These are phyloP conservation scores for Drosophila mayri DNA, from an alignment of 1,140 invertebrate species.

Conservation along the genomic window DNA sequence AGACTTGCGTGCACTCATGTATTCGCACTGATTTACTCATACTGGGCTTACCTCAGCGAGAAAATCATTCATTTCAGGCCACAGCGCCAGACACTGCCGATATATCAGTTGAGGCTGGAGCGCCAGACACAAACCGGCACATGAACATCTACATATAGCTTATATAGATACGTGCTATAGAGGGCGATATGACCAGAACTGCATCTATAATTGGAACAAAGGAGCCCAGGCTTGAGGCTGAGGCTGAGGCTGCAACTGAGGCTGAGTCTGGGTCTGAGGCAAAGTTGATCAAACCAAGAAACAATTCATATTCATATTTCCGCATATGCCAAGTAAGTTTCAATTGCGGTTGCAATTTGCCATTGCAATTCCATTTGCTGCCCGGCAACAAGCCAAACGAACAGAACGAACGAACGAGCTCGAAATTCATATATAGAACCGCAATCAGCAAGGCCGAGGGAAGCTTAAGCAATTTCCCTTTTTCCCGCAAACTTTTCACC, in stretches of 20 bases:
- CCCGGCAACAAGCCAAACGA: constrained; percentile 46
- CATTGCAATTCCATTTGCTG: constrained; percentile 40
- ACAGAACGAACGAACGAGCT: constrained; percentile 5
- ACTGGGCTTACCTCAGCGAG: constrained; percentile 28
- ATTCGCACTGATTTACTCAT: constrained; percentile 16
- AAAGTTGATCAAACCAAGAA: constrained; percentile 17
- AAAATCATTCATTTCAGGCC: constrained; percentile 43
- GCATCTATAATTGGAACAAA: constrained; percentile 81
- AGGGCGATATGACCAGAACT: constrained; percentile 39
- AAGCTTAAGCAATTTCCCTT: constrained; percentile 21
- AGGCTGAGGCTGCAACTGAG: not conserved
- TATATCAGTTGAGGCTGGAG: constrained; percentile 56
- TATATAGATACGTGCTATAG: constrained; percentile 25
- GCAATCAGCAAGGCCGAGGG: constrained; percentile 76
- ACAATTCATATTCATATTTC: constrained; percentile 53
- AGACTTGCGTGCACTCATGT: constrained; percentile 2
- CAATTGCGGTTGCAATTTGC: constrained; percentile 55
- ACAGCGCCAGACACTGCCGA: constrained; percentile 34
- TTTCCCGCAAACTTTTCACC: constrained; percentile 30
- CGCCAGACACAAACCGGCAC: constrained; percentile 81
- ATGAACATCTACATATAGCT: constrained; percentile 36
- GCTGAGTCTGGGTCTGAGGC: not conserved
- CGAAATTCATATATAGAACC: constrained; percentile 13
- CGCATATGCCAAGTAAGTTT: constrained; percentile 47
- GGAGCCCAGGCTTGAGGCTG: constrained; percentile 41